Evolutionary conservation across 2,888 invertebrate genomes (phyloP).

Genomic region (Papilio demoleus): DNA sequence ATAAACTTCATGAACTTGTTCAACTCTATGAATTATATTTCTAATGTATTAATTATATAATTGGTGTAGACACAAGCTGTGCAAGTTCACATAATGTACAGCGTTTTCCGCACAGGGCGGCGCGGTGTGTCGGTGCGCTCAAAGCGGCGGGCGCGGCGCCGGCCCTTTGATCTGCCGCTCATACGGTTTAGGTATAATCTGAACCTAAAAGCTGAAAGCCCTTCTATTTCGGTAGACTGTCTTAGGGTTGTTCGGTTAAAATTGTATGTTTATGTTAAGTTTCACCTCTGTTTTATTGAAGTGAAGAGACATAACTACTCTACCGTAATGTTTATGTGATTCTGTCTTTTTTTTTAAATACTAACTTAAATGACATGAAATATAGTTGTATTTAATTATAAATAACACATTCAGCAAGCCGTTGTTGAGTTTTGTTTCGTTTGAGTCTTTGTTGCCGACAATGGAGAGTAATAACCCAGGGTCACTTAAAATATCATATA

Average conservation of each 20-base stretch:
- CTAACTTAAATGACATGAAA: background rate
- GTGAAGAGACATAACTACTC: slow-evolving; percentile 19
- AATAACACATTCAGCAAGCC: no score
- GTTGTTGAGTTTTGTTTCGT: no score
- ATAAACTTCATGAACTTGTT: background rate
- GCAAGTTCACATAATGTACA: slow-evolving; percentile 40
- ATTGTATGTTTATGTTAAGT: slow-evolving; percentile 38
- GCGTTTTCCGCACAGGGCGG: slow-evolving; percentile 48
- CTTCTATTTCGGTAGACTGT: slow-evolving; percentile 69
- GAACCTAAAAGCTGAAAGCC: slow-evolving; percentile 55
- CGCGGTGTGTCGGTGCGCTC: slow-evolving; percentile 60
- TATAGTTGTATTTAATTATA: background rate
- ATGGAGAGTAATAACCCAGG: no score
- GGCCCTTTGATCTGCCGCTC: slow-evolving; percentile 70
- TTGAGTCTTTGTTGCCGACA: no score
- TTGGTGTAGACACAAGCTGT: slow-evolving; percentile 23
- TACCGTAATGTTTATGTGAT: slow-evolving; percentile 17
- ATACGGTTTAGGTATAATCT: slow-evolving; percentile 56
- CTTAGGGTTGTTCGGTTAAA: slow-evolving; percentile 57
- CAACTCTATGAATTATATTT: background rate
- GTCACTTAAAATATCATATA: no score
- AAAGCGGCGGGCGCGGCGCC: slow-evolving; percentile 60
- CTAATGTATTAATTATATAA: slow-evolving; percentile 24
- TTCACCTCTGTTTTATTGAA: slow-evolving; percentile 32
- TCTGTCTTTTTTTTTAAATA: background rate